Base-by-base conservation (phyloP, 2,113 vertebrate species). In the Puffinus mauretanicus region DNA sequence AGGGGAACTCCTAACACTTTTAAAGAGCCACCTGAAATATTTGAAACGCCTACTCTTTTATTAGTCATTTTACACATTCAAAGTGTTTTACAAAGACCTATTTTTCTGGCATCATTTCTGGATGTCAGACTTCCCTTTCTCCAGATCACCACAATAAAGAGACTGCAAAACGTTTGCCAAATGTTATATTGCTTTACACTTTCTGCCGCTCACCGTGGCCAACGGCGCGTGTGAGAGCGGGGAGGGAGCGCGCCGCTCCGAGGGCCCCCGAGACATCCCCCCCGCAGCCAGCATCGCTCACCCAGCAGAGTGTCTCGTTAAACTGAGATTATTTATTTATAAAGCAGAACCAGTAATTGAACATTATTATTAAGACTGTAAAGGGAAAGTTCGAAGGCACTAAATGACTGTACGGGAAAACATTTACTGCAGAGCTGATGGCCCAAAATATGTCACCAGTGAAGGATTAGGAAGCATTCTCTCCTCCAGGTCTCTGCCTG, bases 401-500 rank as follows among this genome's bases (percentile, higher is more conserved):
- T 82, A 85, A 94, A 93, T 51, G 93, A 92, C 92, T 77, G 51
- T 94, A 95, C 0, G 4, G 83, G 81, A 94, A 96, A 73, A 58
- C 75, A 72, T 95, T 93, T 94, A 86, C 91, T 57, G 82, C 60
- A 89, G 75, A 95, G 84, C 34, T 95, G 95, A 95, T 79, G 73
- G 92, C 88, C 91, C 90, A 70, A 86, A 91, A 64, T 81, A 67
- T 80, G 93, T 94, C 96, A 97, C 30, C 93, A 84, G 86, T 72
- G 89, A 93, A 88, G 75, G 82, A 95, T 91, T 93, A 94, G 66
- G 78, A 77, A 94, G 70, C 51, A n/a, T 61, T 93, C 82, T 81
- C 73, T 91, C 90, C 96, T 97, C 94, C 90, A 91, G 81, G 94
- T 95, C 94, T 46, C 88, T 90, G 91, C 80, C 84, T 94, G 93